phyloP scores from a whole-genome alignment of 2,113 vertebrate species.

The Macroglossus sobrinus region DNA sequence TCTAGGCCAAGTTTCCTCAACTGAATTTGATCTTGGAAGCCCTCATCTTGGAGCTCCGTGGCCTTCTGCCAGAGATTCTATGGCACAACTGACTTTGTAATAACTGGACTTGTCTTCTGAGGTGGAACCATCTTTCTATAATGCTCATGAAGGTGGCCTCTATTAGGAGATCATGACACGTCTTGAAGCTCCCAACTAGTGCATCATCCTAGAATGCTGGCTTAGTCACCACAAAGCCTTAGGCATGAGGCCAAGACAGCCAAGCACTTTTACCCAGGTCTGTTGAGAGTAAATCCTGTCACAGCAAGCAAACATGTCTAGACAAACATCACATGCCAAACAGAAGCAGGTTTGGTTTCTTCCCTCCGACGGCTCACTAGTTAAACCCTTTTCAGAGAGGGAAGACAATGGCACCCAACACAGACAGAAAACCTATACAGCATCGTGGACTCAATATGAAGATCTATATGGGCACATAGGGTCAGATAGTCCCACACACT shows the following conservation, averaged over 20 bases:
- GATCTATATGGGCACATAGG: accelerated
- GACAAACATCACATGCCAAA: neutral
- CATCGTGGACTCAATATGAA: neutral
- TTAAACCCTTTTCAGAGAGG: slow-evolving; percentile 7
- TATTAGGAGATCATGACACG: neutral
- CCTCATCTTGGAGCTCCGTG: neutral
- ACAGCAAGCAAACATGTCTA: neutral
- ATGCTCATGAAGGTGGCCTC: neutral
- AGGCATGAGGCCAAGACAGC: neutral
- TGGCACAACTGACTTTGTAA: neutral
- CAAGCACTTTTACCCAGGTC: neutral
- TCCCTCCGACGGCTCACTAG: neutral
- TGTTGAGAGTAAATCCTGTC: neutral
- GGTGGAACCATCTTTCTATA: neutral
- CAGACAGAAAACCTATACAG: neutral
- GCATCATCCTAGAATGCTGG: neutral
- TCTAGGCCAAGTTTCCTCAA: neutral
- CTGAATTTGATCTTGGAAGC: neutral
- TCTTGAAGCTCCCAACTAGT: neutral
- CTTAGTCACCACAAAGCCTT: neutral
- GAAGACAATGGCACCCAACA: neutral
- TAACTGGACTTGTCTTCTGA: neutral
- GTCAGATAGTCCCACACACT: neutral
- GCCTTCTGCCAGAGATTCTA: neutral
- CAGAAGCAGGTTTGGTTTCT: neutral